A percentile compares a stretch with the other conserved stretches of the same genome.
Conservation (phyloP, 2,113 vertebrate genomes). For the Perca schrenkii region DNA sequence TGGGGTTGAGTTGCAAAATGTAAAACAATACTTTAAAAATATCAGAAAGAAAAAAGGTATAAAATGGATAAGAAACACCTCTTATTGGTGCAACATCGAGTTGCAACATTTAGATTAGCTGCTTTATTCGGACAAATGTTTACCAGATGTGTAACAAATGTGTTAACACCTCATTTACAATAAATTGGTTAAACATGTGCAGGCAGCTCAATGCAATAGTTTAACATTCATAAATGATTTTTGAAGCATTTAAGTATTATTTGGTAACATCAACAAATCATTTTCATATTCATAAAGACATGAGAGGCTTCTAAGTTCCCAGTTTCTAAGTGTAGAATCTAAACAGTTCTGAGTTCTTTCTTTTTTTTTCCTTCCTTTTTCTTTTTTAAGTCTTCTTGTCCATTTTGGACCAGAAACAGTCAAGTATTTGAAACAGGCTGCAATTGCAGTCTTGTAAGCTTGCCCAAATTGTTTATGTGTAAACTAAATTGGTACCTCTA, state of each 20-base stretch:
- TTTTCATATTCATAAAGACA: slow-evolving; percentile 1
- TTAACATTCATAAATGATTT: slow-evolving; percentile 4
- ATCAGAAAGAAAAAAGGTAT: background rate
- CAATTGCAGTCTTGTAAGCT: slow-evolving; percentile 35
- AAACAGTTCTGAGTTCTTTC: background rate
- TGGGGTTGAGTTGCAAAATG: background rate
- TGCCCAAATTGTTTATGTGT: slow-evolving; percentile 70
- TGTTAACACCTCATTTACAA: slow-evolving; percentile 29
- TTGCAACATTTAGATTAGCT: background rate
- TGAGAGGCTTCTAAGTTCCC: background rate
- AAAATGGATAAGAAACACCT: background rate
- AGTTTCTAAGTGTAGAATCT: no score
- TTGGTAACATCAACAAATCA: slow-evolving; percentile 4
- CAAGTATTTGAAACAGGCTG: slow-evolving; percentile 53
- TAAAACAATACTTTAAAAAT: background rate
- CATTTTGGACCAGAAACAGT: slow-evolving; percentile 43
- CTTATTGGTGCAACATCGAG: background rate
- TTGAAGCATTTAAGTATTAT: background rate
- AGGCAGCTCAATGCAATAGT: background rate
- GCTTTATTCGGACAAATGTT: slow-evolving; percentile 19
- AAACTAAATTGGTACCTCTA: slow-evolving; percentile 68
- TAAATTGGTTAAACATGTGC: slow-evolving; percentile 4
- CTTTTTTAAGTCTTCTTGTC: background rate
- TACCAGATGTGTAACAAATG: slow-evolving; percentile 35
- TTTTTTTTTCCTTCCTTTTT: no score